Evolutionary conservation across 2,113 vertebrate species (phyloP).

Genomic region (Scomber scombrus): DNA sequence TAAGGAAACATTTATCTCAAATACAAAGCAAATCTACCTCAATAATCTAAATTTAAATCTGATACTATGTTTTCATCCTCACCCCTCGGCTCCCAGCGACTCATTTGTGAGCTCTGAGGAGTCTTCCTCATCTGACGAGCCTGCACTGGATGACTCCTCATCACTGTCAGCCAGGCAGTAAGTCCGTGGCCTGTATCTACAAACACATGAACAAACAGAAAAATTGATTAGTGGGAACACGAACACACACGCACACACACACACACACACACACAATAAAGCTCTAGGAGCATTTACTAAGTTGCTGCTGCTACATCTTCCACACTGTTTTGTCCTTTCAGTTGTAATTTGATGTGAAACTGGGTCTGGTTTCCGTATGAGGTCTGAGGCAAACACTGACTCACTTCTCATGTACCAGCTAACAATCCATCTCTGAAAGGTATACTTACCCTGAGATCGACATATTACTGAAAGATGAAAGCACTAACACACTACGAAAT

Average conservation of each 20-base stretch:
- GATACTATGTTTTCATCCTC: constrained; percentile 53
- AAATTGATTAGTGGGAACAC: constrained; percentile 8
- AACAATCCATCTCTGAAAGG: not conserved
- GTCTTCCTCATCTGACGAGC: constrained; percentile 97
- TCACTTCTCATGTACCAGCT: constrained; percentile 17
- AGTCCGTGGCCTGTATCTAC: constrained; percentile 89
- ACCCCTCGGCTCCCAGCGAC: constrained; percentile 91
- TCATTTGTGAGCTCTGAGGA: constrained; percentile 88
- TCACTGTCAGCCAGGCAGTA: constrained; percentile 98
- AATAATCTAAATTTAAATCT: too few species aligned
- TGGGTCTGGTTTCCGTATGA: not conserved
- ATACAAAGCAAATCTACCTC: too few species aligned
- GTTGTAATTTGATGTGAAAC: constrained; percentile 13
- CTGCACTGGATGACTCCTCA: constrained; percentile 97
- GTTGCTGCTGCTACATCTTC: not conserved
- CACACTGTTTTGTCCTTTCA: not conserved
- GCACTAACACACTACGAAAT: not conserved
- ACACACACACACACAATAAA: constrained; percentile 5
- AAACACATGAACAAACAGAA: constrained; percentile 36
- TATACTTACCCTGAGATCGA: not conserved
- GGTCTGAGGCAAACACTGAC: not conserved
- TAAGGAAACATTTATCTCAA: too few species aligned
- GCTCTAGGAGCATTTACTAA: not conserved
- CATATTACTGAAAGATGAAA: not conserved
- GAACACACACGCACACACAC: not conserved